Evolutionary conservation across 2,888 invertebrate species (phyloP).

Genomic region (Sicus ferrugineus): DNA sequence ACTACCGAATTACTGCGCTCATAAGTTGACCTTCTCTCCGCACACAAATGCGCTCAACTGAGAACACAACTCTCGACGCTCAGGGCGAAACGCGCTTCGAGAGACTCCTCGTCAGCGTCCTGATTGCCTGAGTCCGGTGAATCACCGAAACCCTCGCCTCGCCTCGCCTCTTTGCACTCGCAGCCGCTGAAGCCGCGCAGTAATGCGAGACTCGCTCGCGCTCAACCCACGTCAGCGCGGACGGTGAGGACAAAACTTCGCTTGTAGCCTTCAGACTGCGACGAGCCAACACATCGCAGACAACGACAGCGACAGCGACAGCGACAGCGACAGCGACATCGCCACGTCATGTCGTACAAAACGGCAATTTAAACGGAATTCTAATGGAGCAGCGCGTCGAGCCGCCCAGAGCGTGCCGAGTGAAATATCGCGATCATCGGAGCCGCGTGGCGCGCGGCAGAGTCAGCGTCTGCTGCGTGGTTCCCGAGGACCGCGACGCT

Average conservation of each 20-base stretch:
- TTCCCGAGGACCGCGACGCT: conserved; percentile 4
- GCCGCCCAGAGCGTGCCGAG: not conserved
- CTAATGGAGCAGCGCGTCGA: conserved; percentile 28
- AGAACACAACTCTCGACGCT: too few relatives aligned
- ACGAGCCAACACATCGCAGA: conserved; percentile 30
- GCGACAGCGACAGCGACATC: conserved; percentile 36
- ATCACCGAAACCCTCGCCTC: too few relatives aligned
- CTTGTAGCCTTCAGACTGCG: conserved; percentile 2
- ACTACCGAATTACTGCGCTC: too few relatives aligned
- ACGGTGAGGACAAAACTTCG: conserved; percentile 7
- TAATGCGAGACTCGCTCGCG: not conserved
- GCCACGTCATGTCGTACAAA: conserved; percentile 41
- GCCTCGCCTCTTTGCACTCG: not conserved
- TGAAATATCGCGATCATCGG: conserved; percentile 1
- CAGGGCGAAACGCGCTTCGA: too few relatives aligned
- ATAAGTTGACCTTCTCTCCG: too few relatives aligned
- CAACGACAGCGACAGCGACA: conserved; percentile 34
- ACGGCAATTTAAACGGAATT: conserved; percentile 41
- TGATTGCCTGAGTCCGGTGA: too few relatives aligned
- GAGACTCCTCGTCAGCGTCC: too few relatives aligned
- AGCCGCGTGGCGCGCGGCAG: not conserved
- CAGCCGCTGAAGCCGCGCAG: not conserved
- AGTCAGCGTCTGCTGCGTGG: conserved; percentile 16
- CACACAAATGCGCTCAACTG: too few relatives aligned
- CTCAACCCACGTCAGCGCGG: conserved; percentile 23